Evolutionary conservation across 2,113 vertebrate species (phyloP).

Genomic region (Ammodytes marinus): DNA sequence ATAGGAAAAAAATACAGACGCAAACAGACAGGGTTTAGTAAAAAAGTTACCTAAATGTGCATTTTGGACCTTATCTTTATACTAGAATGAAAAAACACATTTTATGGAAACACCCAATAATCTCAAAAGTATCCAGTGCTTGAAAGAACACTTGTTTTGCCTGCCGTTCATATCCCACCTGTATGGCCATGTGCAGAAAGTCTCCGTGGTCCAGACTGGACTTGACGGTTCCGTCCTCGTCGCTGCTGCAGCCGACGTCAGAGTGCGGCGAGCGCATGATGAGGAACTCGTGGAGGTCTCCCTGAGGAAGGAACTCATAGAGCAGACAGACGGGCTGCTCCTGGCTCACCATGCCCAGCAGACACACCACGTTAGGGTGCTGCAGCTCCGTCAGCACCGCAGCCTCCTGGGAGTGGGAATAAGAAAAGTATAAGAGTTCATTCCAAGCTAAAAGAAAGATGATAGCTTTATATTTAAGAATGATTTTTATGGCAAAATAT

Average conservation of each 20-base stretch:
- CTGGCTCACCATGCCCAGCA: conserved; percentile 95
- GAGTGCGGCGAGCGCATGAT: conserved; percentile 98
- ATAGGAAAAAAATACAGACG: too few relatives aligned
- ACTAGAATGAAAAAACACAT: too few relatives aligned
- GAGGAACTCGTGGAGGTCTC: conserved; percentile 98
- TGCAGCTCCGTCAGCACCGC: conserved; percentile 93
- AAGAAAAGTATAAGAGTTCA: neutral
- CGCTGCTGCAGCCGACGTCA: conserved; percentile 96
- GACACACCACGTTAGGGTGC: conserved; percentile 95
- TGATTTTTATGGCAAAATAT: too few relatives aligned
- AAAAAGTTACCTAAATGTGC: too few relatives aligned
- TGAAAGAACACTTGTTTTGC: too few relatives aligned
- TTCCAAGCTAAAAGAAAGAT: neutral
- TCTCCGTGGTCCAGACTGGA: conserved; percentile 97
- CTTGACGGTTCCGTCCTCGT: conserved; percentile 96
- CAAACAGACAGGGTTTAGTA: too few relatives aligned
- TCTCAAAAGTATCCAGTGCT: too few relatives aligned
- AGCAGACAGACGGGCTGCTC: conserved; percentile 97
- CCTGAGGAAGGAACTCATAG: conserved; percentile 95
- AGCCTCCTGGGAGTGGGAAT: conserved; percentile 81
- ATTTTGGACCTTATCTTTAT: too few relatives aligned
- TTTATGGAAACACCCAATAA: too few relatives aligned
- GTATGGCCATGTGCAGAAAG: conserved; percentile 94
- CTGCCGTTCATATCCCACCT: conserved; percentile 75
- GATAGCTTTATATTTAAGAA: too few relatives aligned